phyloP scores from a whole-genome alignment of 2,888 invertebrate genomes.

The Mactromeris polynyma region DNA sequence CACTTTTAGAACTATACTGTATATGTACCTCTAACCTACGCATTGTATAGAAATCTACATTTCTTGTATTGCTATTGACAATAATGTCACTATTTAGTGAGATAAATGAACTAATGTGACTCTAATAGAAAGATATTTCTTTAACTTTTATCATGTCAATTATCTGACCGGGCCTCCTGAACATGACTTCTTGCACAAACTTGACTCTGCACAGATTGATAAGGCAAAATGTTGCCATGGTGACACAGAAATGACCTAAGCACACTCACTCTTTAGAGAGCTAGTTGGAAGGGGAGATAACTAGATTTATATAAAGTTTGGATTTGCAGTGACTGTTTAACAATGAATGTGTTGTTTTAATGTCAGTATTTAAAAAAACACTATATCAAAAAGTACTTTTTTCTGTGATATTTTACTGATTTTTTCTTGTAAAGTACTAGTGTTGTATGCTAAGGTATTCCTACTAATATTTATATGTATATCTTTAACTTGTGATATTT shows the following conservation, averaged over 20 bases:
- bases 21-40: conserved; percentile 24
- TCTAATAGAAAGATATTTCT: background rate
- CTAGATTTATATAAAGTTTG: conserved; percentile 38
- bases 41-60: conserved; percentile 22
- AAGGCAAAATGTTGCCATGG: conserved; percentile 33
- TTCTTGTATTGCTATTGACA: background rate
- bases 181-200: conserved; percentile 25
- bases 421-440: conserved; percentile 19
- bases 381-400: conserved; percentile 24
- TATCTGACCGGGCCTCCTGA: conserved; percentile 21
- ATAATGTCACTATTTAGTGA: background rate
- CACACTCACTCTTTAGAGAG: conserved; percentile 66
- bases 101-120: background rate
- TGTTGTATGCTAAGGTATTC: conserved; percentile 25
- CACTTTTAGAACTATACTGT: background rate
- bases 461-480: conserved; percentile 8
- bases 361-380: conserved; percentile 22
- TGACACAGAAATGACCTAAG: conserved; percentile 67
- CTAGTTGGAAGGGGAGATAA: conserved; percentile 50
- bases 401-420: conserved; percentile 36
- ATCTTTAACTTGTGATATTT: conserved; percentile 34
- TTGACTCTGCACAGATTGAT: conserved; percentile 63
- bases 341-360: conserved; percentile 21
- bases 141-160: background rate
- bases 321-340: conserved; percentile 48